These are phyloP conservation scores for Goniozus legneri DNA, from an alignment of 1,140 invertebrate species.

Conservation along the genomic window DNA sequence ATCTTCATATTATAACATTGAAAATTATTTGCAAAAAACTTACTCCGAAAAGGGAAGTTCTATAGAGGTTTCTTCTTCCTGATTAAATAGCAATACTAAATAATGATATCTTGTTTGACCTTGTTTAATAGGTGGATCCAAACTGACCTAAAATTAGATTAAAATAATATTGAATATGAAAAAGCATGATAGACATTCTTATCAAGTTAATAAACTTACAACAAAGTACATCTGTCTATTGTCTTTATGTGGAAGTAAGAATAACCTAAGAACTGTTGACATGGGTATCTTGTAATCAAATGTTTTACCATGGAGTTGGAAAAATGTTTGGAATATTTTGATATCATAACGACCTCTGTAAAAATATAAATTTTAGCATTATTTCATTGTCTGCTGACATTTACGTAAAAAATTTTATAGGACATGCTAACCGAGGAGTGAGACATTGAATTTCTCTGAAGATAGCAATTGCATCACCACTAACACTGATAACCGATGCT, in stretches of 20 bases:
- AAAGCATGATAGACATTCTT: conserved; percentile 7
- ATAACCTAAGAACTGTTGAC: conserved; percentile 90
- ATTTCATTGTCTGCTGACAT: background rate
- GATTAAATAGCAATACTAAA: conserved; percentile 89
- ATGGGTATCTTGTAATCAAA: conserved; percentile 99
- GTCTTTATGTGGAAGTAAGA: conserved; percentile 96
- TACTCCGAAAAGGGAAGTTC: conserved; percentile 90
- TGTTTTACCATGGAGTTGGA: conserved; percentile 99
- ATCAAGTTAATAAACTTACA: conserved; percentile 55
- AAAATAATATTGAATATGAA: conserved; percentile 7
- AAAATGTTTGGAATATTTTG: conserved; percentile 95
- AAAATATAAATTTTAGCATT: conserved; percentile 18
- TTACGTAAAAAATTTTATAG: conserved; percentile 1
- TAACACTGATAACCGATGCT: conserved; percentile 95
- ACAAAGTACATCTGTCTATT: conserved; percentile 98
- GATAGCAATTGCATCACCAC: conserved; percentile 95
- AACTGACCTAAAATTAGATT: conserved; percentile 62
- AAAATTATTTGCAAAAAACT: conserved; percentile 31
- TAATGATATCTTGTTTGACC: conserved; percentile 97
- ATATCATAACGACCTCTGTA: conserved; percentile 98
- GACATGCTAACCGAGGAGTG: conserved; percentile 78
- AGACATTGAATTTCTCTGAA: conserved; percentile 97
- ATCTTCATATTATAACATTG: conserved; percentile 4
- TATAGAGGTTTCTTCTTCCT: conserved; percentile 92
- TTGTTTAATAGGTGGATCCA: conserved; percentile 99